phyloP scores from a whole-genome alignment of 2,888 invertebrate species.

The Troglohyphantes excavatus region DNA sequence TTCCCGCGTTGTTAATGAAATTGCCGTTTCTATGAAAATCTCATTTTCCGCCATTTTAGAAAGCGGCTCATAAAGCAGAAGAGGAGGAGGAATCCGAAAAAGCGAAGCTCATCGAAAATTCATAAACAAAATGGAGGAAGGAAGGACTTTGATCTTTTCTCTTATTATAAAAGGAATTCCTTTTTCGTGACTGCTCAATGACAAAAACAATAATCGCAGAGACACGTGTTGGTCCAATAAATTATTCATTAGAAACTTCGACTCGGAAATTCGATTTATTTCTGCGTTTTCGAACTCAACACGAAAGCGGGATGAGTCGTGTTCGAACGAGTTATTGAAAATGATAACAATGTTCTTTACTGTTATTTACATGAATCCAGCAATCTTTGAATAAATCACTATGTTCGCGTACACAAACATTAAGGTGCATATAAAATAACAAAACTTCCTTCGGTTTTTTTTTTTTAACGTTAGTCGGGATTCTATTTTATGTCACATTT shows the following conservation, averaged over 20 bases:
- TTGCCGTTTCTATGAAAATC: slow-evolving; percentile 9
- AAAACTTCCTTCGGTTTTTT: too few relatives aligned
- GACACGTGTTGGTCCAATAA: slow-evolving; percentile 64
- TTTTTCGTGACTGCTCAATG: slow-evolving; percentile 13
- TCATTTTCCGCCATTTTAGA: neutral
- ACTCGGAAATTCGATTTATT: slow-evolving; percentile 64
- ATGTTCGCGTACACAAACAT: too few relatives aligned
- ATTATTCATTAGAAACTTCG: slow-evolving; percentile 59
- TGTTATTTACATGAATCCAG: too few relatives aligned
- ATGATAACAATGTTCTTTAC: too few relatives aligned
- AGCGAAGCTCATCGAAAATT: neutral
- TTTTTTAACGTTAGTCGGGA: too few relatives aligned
- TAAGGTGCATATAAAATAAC: too few relatives aligned
- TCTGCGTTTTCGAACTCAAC: neutral
- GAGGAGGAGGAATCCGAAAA: slow-evolving; percentile 10
- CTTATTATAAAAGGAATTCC: neutral
- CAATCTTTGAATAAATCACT: too few relatives aligned
- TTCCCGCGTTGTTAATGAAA: neutral
- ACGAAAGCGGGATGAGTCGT: slow-evolving; percentile 18
- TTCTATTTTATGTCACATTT: too few relatives aligned
- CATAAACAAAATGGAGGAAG: slow-evolving; percentile 27
- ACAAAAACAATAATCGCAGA: slow-evolving; percentile 35
- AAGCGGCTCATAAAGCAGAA: slow-evolving; percentile 10
- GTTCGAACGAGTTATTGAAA: neutral
- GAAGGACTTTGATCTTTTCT: slow-evolving; percentile 19